Conservation (phyloP, 1,140 invertebrate genomes). For the Bombus cullumanus region DNA sequence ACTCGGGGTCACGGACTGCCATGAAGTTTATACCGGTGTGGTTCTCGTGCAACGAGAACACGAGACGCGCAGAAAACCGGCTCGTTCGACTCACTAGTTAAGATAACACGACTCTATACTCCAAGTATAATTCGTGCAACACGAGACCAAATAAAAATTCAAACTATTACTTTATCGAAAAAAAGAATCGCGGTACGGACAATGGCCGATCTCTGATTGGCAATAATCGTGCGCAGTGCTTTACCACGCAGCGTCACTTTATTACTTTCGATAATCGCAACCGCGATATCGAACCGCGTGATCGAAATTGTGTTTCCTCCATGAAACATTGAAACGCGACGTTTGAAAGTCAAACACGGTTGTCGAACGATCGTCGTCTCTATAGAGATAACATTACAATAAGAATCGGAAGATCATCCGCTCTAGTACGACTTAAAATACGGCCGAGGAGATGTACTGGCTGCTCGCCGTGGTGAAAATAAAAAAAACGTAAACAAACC, state of each 20-base stretch:
- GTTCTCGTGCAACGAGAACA: slow-evolving; percentile 45
- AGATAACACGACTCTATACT: slow-evolving; percentile 10
- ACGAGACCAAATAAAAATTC: neutral
- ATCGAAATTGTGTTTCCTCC: neutral
- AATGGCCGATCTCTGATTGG: neutral
- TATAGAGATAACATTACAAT: neutral
- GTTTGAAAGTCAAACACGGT: slow-evolving; percentile 10
- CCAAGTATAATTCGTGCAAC: neutral
- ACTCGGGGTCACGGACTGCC: slow-evolving; percentile 55
- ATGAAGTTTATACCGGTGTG: slow-evolving; percentile 26
- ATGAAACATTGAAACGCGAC: neutral
- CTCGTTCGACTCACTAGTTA: slow-evolving; percentile 34
- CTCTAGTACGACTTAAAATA: neutral
- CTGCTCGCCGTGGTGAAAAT: too few species aligned
- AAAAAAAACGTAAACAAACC: slow-evolving; percentile 7
- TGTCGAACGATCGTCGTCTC: too few species aligned
- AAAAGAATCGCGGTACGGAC: neutral
- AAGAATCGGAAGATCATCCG: neutral
- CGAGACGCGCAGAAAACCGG: slow-evolving; percentile 49
- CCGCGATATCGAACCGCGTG: slow-evolving; percentile 28
- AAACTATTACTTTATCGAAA: neutral
- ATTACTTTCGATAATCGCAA: slow-evolving; percentile 17
- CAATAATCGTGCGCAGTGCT: slow-evolving; percentile 8
- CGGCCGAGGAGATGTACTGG: neutral
- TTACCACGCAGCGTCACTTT: neutral